Base-by-base conservation (phyloP, 2,797 vertebrate genomes). In the Anableps anableps region DNA sequence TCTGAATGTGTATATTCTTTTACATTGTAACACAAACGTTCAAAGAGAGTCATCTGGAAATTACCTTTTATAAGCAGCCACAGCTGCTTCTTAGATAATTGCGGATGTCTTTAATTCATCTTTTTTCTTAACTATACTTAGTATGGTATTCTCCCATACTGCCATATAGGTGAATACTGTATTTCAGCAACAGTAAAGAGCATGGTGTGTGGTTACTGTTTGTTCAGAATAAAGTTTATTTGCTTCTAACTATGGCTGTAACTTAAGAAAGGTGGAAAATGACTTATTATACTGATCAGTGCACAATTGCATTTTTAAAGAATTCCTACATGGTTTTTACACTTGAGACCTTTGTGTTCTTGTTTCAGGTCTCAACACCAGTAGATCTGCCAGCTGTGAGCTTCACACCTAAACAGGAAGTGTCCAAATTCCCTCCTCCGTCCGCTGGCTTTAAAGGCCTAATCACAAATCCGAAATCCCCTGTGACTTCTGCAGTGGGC, bases 381-480 rank as follows among this genome's bases (percentile, higher is more conserved):
- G 81, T 88, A n/a, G 96, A 97, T 53, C 92, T 98, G 19, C 97
- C 97, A 6, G 80, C 94, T 7, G 73, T 95, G 88, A 95, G 92
- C 75, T 31, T 93, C 68, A 84, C 92, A 81, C 88, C 93, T 36
- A 94, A 81, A 87, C 93, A 93, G 41, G 93, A 96, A 2, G 16
- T 66, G 34, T 88, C 83, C 53, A 91, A 82, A 0, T 93, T 96
- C n/a, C 89, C 77, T 62, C 91, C 92, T 66, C 76, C 92, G 16
- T 17, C 82, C 6, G 8, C 77, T 6, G 72, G 86, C 64, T 71
- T 62, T 1, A 88, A 76, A 78, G 62, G 29, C 74, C 72, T 34
- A 64, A 2, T 48, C 36, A 8, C 9, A 41, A 41, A 36, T 70
- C 82, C 81, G 16, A 78, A 71, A 5, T 72, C n/a, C 47, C 34